Evolutionary conservation across 2,113 vertebrate species (phyloP), one percentile per base, ranked within the genome.

Genomic region (Etheostoma spectabile): DNA sequence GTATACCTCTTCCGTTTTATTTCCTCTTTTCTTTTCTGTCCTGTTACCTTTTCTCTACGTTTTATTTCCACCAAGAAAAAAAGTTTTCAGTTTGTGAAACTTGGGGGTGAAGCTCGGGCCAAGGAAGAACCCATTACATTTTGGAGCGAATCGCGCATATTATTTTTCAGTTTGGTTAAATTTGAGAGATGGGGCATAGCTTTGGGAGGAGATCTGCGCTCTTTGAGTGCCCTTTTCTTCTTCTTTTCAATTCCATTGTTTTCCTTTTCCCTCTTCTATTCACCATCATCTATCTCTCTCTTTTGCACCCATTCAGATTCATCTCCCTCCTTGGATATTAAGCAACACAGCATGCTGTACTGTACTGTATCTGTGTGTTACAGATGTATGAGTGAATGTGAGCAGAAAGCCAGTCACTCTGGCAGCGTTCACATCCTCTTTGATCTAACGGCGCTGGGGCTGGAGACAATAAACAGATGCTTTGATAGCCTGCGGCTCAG

Each of bases 381-480:
- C 53, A 75, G 69, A 70, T 74, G 86, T 45, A 24, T 42, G 51
- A 22, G 45, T 19, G 49, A 19, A 38, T 52, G 30, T 14, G 61
- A 42, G 57, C 30, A 51, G 48, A 59, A 73, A 62, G 65, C 45
- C 77, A 15, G 45, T 74, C 72, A 8, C 56, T 84, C 57, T 42
- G 45, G 42, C 22, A 10, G 22, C 77, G 79, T 64, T 83, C 74
- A 64, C 77, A 7, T 69, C 82, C 45, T 62, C 65, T 86, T 74
- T 85, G 68, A 86, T 83, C 74, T 71, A 73, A 61, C 11, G 48
- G 83, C n/a, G 74, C 73, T 18, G 15, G 2, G 51, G 77, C 63
- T 76, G 71, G 76, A 77, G 75, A 87, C 88, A 83, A 80, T 74
- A 84, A 88, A 82, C 80, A 86, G 77, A 74, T 69, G 86, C 80